Percentiles rank a stretch among this genome's conserved stretches.
phyloP scores from a whole-genome alignment of 2,888 invertebrate genomes.

The Chymomyza procnemis region DNA sequence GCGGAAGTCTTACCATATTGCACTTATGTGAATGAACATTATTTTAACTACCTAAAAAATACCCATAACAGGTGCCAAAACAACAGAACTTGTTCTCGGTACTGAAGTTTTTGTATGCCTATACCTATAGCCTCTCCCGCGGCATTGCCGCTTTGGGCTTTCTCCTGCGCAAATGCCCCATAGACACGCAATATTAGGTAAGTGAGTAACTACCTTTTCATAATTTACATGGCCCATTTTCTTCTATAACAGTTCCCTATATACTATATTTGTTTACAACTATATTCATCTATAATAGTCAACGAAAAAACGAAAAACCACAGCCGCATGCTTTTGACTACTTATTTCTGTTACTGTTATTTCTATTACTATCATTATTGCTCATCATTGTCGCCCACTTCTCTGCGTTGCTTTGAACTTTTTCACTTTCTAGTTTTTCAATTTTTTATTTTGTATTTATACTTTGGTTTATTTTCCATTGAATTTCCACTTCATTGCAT shows the following conservation, averaged over 20 bases:
- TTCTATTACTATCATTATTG: constrained; percentile 39
- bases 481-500: constrained; percentile 54
- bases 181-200: constrained; percentile 54
- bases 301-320: not conserved
- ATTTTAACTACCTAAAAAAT: too few species aligned
- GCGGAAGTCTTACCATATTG: too few species aligned
- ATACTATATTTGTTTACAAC: not conserved
- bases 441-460: constrained; percentile 29
- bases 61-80: too few species aligned
- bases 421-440: constrained; percentile 38
- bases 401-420: constrained; percentile 17
- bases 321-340: not conserved
- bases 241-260: constrained; percentile 21
- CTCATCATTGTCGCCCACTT: constrained; percentile 15
- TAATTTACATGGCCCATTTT: constrained; percentile 70
- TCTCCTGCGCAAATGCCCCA: constrained; percentile 44
- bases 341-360: constrained; percentile 45
- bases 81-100: too few species aligned
- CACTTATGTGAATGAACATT: too few species aligned
- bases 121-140: not conserved
- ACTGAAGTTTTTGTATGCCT: not conserved
- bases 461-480: not conserved
- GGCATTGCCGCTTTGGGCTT: not conserved
- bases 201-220: constrained; percentile 38
- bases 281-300: not conserved